Percentiles rank a stretch among this genome's conserved stretches.
These are phyloP conservation scores for Phthorimaea operculella DNA, from an alignment of 1,140 invertebrate species.

Conservation along the genomic window DNA sequence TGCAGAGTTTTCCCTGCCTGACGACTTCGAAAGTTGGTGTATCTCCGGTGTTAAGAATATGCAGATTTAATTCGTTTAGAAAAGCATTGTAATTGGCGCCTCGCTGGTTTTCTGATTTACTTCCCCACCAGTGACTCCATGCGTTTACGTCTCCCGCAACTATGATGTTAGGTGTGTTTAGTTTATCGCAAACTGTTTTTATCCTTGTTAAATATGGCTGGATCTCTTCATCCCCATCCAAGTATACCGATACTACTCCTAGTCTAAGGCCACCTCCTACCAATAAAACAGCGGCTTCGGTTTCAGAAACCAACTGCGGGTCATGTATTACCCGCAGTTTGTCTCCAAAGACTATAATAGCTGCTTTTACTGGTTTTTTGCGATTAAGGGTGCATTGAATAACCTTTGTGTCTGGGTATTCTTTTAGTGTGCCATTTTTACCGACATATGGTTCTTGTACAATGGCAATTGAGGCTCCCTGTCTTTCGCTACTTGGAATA, in stretches of 20 bases:
- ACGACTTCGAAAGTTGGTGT: conserved; percentile 8
- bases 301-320: no score
- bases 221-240: conserved; percentile 20
- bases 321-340: conserved; percentile 19
- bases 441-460: no score
- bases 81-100: conserved; percentile 13
- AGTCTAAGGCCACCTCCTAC: conserved; percentile 12
- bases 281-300: no score
- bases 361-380: conserved; percentile 22
- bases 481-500: no score
- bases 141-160: conserved; percentile 34
- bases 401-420: no score
- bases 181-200: conserved; percentile 16
- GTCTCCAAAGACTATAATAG: conserved; percentile 16
- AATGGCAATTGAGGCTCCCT: no score
- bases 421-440: no score
- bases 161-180: no score
- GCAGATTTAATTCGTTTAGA: no score
- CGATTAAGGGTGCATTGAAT: conserved; percentile 23
- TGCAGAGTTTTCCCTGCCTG: not conserved
- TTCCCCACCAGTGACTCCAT: conserved; percentile 36
- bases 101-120: conserved; percentile 17
- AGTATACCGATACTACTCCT: conserved; percentile 25
- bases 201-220: conserved; percentile 9
- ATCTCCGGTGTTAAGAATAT: conserved; percentile 22